Evolutionary conservation across 2,113 vertebrate species (phyloP), one percentile per base, ranked within the genome.

Genomic region (Sciurus niger): DNA sequence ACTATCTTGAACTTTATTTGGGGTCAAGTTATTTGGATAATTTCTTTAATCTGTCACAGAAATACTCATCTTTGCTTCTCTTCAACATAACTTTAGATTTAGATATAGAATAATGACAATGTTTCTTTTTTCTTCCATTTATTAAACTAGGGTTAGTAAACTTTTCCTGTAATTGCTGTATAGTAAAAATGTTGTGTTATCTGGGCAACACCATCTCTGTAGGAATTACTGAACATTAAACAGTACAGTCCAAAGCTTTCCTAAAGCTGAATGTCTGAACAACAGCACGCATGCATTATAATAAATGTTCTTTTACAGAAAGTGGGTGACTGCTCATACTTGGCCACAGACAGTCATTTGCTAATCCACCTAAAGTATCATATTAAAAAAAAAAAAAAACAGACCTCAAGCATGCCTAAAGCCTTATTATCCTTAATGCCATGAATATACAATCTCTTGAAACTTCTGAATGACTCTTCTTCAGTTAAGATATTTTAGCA

Each of bases 211-310:
- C 7, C 16, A 0, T 90, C 18, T 72, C 12, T 78, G 1, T 17
- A 72, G 37, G 3, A 40, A 24, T 24, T 80, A 25, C 20, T 67
- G 13, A 43, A 2, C 8, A 46, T 0, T 37, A n/a, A 65, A 13
- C 11, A 2, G 10, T 58, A 0, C 13, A 76, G 12, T 48, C 60
- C 4, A 46, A 53, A 34, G 30, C 0, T 60, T 20, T n/a, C 60
- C 34, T 77, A 30, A 63, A 37, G 32, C 9, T 37, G 37, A 70
- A 37, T 2, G 9, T 20, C 25, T 73, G 63, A 74, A 77, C 82
- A 0, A 18, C 32, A 70, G 67, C 22, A 13, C 40, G 5, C 3
- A 3, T 58, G 14, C 28, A 84, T 90, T 43, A 22, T 28, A 63
- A 22, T 43, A 78, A 91, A 82, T 40, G 0, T 34, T 28, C n/a